Conservation (phyloP, 1,140 invertebrate genomes). For the Cotesia chilonis region DNA sequence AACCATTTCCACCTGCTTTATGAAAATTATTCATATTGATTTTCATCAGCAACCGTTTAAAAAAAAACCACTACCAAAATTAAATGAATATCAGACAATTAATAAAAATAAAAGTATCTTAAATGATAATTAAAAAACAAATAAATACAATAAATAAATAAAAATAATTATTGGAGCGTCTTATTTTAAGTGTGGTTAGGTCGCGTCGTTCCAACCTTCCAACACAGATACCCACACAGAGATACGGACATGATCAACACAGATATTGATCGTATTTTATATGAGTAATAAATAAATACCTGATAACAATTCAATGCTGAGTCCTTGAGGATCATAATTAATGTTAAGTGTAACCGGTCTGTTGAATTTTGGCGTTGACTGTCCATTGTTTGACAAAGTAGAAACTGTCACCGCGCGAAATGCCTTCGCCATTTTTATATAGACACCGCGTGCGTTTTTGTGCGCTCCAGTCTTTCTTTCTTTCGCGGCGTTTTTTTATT, state of each 20-base stretch:
- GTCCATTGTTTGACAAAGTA: conserved; percentile 74
- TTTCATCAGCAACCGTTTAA: not conserved
- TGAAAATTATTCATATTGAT: conserved; percentile 4
- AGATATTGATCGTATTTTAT: conserved; percentile 45
- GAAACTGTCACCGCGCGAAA: conserved; percentile 76
- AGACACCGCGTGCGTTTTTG: conserved; percentile 60
- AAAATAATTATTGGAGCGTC: conserved; percentile 10
- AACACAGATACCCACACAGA: too few relatives aligned
- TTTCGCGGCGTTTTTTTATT: conserved; percentile 32
- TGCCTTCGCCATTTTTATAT: conserved; percentile 74
- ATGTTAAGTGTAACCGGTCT: conserved; percentile 74
- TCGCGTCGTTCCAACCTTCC: conserved; percentile 31
- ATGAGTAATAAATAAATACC: conserved; percentile 54
- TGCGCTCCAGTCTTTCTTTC: conserved; percentile 39
- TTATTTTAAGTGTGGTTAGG: conserved; percentile 50
- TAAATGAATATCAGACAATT: too few relatives aligned
- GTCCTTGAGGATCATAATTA: conserved; percentile 80
- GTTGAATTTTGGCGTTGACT: conserved; percentile 73
- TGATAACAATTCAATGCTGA: conserved; percentile 74
- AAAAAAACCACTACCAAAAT: not conserved
- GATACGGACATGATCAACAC: conserved; percentile 38
- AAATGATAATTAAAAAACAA: not conserved
- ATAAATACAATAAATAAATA: conserved; percentile 13
- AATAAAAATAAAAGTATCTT: not conserved
- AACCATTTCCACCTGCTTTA: conserved; percentile 27